Evolutionary conservation across 2,888 invertebrate genomes (phyloP).

Genomic region (Cartodere bifasciata): DNA sequence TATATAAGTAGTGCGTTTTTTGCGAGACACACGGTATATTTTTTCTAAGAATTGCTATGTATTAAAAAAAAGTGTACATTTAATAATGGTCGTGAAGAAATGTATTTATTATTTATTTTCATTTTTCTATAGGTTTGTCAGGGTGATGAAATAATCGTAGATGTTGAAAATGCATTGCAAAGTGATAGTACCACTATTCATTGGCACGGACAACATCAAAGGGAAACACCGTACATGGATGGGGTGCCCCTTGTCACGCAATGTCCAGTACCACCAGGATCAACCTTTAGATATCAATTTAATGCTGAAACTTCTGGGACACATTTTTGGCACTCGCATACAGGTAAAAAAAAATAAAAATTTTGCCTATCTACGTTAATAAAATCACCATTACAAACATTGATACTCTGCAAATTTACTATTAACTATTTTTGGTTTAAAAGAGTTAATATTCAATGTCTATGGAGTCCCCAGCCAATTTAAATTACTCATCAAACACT

Average conservation of each 20-base stretch:
- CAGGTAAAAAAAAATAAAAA: conserved; percentile 34
- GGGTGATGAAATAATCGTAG: conserved; percentile 72
- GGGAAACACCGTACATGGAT: conserved; percentile 72
- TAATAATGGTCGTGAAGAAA: too few relatives aligned
- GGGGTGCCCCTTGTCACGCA: conserved; percentile 79
- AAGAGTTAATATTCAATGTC: too few relatives aligned
- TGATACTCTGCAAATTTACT: too few relatives aligned
- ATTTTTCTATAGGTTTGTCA: conserved; percentile 81
- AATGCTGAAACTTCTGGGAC: conserved; percentile 62
- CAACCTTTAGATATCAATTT: conserved; percentile 64
- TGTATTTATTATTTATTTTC: too few relatives aligned
- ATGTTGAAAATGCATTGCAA: conserved; percentile 65
- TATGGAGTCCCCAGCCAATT: too few relatives aligned
- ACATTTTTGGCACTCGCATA: conserved; percentile 76
- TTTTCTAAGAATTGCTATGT: too few relatives aligned
- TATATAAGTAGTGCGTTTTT: too few relatives aligned
- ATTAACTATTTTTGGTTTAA: too few relatives aligned
- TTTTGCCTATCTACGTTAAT: conserved; percentile 1
- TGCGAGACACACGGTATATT: too few relatives aligned
- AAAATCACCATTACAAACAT: too few relatives aligned
- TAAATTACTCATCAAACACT: too few relatives aligned
- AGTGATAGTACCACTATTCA: conserved; percentile 78
- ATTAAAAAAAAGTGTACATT: too few relatives aligned
- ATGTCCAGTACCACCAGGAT: conserved; percentile 66
- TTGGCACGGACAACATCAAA: conserved; percentile 85